Base-by-base conservation (phyloP, 2,113 vertebrate genomes). In the Cheirogaleus medius region DNA sequence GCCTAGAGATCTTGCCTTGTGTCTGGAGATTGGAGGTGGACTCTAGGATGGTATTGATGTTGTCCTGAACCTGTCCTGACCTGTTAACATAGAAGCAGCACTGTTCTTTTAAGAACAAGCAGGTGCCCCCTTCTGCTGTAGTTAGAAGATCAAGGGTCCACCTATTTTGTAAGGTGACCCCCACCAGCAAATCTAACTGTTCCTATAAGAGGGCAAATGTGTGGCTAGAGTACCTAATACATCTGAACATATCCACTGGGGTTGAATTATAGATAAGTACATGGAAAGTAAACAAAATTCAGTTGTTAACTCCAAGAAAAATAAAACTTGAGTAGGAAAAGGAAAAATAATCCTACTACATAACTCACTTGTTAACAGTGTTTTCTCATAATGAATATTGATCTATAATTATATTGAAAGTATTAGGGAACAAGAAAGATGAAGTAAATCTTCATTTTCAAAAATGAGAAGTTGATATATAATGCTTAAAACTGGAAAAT, bases 401-500 rank as follows among this genome's bases (percentile, higher is more conserved):
- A 49, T 71, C 44, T 95, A 32, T 42, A 63, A 49, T 27, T 95
- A n/a, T 63, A 58, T 76, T 89, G 58, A 87, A 23, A 86, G 8
- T 81, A 58, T 81, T 78, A 27, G 29, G 12, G n/a, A 52, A 49
- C 37, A 93, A 69, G 83, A 81, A 56, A 32, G 25, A 52, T 71
- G 5, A 27, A 54, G 7, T 78, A 78, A 96, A 74, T 71, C 73
- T 34, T 86, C 13, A 64, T 91, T 97, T 97, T 90, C 74, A 91
- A 9, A 86, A 88, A 83, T 71, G 34, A 63, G 49, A 87, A 86
- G 39, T 93, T 88, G 93, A 86, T 42, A 74, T 52, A 47, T 18
- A 86, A 14, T 89, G 32, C 60, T 86, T 93, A 78, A 89, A 96
- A 93, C 54, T 89, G 21, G 83, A 78, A 77, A 90, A n/a, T 69